These are phyloP conservation scores for Sebastes diploproa DNA, from an alignment of 2,797 vertebrate species.

Conservation along the genomic window DNA sequence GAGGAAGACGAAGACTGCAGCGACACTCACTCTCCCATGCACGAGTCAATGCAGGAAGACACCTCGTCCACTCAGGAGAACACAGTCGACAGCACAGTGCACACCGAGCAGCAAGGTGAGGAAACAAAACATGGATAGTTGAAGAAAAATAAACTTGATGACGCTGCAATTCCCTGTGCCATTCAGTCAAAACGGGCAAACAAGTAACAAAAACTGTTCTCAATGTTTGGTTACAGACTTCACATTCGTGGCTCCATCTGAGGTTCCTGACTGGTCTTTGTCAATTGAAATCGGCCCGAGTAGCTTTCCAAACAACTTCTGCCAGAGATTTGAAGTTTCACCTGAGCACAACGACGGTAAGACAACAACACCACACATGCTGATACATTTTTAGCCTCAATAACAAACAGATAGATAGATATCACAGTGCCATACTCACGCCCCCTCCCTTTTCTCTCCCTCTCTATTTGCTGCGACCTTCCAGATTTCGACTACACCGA, in stretches of 20 bases:
- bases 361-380: not conserved
- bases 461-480: constrained; percentile 19
- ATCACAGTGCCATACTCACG: not conserved
- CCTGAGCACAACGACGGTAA: constrained; percentile 81
- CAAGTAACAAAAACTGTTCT: not conserved
- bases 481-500: constrained; percentile 50
- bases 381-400: not conserved
- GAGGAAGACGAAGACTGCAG: constrained; percentile 79
- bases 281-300: constrained; percentile 76
- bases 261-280: constrained; percentile 69
- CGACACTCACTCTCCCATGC: constrained; percentile 63
- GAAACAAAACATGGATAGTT: not conserved
- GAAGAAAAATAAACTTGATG: not conserved
- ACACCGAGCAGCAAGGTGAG: constrained; percentile 57
- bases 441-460: not conserved
- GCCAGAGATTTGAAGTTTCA: constrained; percentile 88
- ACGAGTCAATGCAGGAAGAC: constrained; percentile 53
- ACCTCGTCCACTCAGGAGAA: constrained; percentile 79
- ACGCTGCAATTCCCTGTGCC: not conserved
- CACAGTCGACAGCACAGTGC: constrained; percentile 82
- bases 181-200: not conserved
- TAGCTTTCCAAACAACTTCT: constrained; percentile 64
- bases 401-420: not conserved
- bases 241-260: not conserved
- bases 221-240: not conserved